Percentiles rank a stretch among this genome's conserved stretches.
These are phyloP conservation scores for Catocala nupta DNA, from an alignment of 2,888 invertebrate species.

Conservation along the genomic window DNA sequence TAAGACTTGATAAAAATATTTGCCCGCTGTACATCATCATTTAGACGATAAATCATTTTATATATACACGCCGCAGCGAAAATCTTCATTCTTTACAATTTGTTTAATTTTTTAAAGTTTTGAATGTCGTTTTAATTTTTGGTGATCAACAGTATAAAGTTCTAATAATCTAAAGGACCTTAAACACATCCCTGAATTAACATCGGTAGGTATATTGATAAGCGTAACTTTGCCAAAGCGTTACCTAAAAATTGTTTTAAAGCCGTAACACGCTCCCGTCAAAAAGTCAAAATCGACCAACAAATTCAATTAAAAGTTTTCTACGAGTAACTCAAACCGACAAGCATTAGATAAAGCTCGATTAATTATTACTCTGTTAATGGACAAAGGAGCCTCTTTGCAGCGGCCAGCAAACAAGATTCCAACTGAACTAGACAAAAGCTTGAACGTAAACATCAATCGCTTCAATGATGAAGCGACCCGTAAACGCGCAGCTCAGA, in stretches of 20 bases:
- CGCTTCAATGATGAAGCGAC: conserved; percentile 78
- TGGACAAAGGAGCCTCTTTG: conserved; percentile 79
- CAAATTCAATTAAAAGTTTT: conserved; percentile 85
- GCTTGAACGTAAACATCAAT: conserved; percentile 79
- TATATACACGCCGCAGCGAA: neutral
- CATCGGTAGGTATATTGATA: conserved; percentile 60
- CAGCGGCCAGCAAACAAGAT: conserved; percentile 78
- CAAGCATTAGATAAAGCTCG: conserved; percentile 78
- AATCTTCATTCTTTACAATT: neutral
- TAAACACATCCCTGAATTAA: conserved; percentile 40
- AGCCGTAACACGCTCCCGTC: conserved; percentile 69
- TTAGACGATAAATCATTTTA: conserved; percentile 14
- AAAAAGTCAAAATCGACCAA: conserved; percentile 79
- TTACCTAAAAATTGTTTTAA: conserved; percentile 72
- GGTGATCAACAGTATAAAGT: neutral
- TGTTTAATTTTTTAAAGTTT: neutral
- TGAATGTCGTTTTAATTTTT: neutral
- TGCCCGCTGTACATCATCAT: conserved; percentile 8
- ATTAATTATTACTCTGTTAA: conserved; percentile 82
- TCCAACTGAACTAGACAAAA: conserved; percentile 78
- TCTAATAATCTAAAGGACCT: conserved; percentile 37
- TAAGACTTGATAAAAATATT: conserved; percentile 35
- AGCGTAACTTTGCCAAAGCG: conserved; percentile 61
- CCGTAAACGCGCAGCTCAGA: conserved; percentile 64
- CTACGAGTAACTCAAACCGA: conserved; percentile 75